These are phyloP conservation scores for Drosophila sp. DNA, from an alignment of 1,140 invertebrate genomes.

Conservation along the genomic window DNA sequence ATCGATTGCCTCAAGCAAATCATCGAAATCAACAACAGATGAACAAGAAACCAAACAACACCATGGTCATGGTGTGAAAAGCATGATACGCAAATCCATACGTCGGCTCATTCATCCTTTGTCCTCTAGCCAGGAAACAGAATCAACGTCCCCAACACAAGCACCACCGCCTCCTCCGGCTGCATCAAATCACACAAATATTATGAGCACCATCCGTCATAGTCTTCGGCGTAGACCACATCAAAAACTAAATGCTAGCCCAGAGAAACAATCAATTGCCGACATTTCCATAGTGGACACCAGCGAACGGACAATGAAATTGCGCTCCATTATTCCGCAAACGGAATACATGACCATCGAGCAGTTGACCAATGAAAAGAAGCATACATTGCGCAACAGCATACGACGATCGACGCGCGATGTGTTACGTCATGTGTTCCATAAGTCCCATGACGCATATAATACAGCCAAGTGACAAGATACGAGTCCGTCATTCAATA, in stretches of 20 bases:
- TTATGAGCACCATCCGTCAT: constrained; percentile 57
- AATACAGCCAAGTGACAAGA: constrained; percentile 58
- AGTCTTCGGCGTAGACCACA: constrained; percentile 71
- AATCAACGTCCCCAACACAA: background rate
- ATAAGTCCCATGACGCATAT: constrained; percentile 75
- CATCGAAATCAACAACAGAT: constrained; percentile 34
- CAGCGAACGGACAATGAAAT: constrained; percentile 71
- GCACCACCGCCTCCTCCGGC: constrained; percentile 39
- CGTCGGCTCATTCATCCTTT: constrained; percentile 69
- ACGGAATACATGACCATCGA: constrained; percentile 74
- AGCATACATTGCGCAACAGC: constrained; percentile 74
- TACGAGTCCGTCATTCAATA: background rate
- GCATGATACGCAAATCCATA: constrained; percentile 77
- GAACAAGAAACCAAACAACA: background rate
- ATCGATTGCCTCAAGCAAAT: constrained; percentile 51
- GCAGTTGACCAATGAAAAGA: constrained; percentile 69
- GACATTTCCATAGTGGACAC: constrained; percentile 76
- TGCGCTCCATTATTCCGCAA: constrained; percentile 55
- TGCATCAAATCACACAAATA: background rate
- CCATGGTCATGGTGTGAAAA: constrained; percentile 46
- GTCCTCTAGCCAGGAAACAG: constrained; percentile 14
- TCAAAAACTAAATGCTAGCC: constrained; percentile 30
- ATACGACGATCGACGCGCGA: constrained; percentile 75
- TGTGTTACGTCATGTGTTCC: constrained; percentile 75
- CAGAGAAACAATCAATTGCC: constrained; percentile 4